These are phyloP conservation scores for Apostichopus parvimensis DNA, from an alignment of 35 echinoderm and acorn worm species.

Conservation along the genomic window DNA sequence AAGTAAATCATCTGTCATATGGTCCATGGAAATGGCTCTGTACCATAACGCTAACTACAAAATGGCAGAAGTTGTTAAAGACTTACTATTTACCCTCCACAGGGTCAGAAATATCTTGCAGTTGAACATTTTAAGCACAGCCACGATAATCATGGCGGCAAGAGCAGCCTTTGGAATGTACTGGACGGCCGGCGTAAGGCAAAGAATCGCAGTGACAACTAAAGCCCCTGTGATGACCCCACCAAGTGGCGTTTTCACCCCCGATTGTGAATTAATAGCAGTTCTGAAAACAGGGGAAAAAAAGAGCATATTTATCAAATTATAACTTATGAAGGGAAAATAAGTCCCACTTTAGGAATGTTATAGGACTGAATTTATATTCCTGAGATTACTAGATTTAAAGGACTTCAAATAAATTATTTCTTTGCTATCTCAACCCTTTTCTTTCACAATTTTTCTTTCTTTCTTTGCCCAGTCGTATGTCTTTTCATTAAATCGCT, in stretches of 20 bases:
- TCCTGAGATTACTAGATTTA: too few species aligned
- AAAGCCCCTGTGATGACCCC: conserved; percentile 76
- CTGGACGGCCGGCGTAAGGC: conserved; percentile 76
- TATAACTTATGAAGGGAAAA: too few species aligned
- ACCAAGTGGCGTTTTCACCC: conserved; percentile 83
- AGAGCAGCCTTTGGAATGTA: conserved; percentile 86
- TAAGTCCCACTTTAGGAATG: too few species aligned
- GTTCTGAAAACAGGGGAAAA: conserved; percentile 59
- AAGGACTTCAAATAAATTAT: too few species aligned
- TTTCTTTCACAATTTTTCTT: too few species aligned
- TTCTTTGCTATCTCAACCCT: too few species aligned
- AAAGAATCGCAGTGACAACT: conserved; percentile 67
- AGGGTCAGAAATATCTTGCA: conserved; percentile 69
- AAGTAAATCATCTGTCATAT: background rate
- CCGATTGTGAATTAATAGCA: conserved; percentile 88
- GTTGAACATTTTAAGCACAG: conserved; percentile 88
- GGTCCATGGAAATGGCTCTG: too few species aligned
- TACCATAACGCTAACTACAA: too few species aligned
- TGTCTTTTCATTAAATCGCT: too few species aligned
- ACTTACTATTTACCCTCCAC: conserved; percentile 93
- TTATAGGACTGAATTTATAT: too few species aligned
- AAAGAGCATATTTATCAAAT: too few species aligned
- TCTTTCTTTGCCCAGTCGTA: too few species aligned
- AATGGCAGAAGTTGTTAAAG: background rate
- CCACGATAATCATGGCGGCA: conserved; percentile 87